Evolutionary conservation across 1,140 invertebrate genomes (phyloP), one percentile per base, ranked within the genome.

Genomic region (Zaprionus inermis): DNA sequence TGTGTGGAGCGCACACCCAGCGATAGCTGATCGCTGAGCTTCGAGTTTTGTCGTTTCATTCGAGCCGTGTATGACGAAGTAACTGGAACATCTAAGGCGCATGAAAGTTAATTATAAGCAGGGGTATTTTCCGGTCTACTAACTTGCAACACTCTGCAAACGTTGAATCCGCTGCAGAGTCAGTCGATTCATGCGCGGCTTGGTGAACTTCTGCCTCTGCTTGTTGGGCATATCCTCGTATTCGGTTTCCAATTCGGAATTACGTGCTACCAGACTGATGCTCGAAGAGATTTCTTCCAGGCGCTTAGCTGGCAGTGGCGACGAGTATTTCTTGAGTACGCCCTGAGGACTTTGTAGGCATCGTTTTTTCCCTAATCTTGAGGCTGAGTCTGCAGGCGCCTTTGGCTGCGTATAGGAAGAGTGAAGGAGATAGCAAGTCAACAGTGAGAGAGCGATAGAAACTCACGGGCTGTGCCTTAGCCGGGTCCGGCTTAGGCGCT

Each of bases 121-220:
- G n/a, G 9, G 5, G 16, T 60, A 3, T 49, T 7, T 2, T 22
- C 58, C 11, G 7, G 61, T 58, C 36, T 49, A 22, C 44, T 22
- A 20, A 49, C 44, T 14, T 5, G 11, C 11, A 18, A 20, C 22
- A 7, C 0, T 18, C 20, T 68, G 28, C 28, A 38, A 44, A 7
- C 55, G 32, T 20, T 38, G 14, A 14, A 75, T 52, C 0, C 72
- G 59, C 60, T 59, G 34, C 14, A 44, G 6, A 0, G 67, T 65
- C 16, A 65, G 14, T 0, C 28, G 59, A 28, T 75, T 75, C 44
- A 64, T 54, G n/a, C 67, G 67, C 0, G 72, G 73, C 11, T 38
- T 20, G 11, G 18, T 54, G 1, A 76, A 66, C 18, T 32, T 55
- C 4, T 14, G 24, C 12, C n/a, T 65, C n/a, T 12, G 18, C 18